Conservation (phyloP, 2,888 invertebrate species). For the Habrosyne pyritoides region DNA sequence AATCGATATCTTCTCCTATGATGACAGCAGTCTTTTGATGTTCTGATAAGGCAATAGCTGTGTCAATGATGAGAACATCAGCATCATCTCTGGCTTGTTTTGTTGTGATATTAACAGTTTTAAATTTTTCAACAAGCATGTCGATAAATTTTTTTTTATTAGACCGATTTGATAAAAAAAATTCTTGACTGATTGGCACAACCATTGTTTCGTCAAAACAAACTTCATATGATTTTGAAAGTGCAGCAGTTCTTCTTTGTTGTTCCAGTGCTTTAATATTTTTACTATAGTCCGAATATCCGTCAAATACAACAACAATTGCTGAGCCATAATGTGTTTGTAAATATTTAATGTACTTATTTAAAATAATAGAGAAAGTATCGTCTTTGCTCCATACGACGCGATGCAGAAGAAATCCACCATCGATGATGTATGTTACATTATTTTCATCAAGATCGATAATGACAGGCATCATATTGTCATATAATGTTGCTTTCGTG, state of each 20-base stretch:
- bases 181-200: conserved; percentile 31
- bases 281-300: conserved; percentile 35
- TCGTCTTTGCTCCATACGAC: conserved; percentile 34
- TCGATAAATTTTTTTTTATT: conserved; percentile 46
- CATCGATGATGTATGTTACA: conserved; percentile 33
- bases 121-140: conserved; percentile 32
- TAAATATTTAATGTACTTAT: conserved; percentile 31
- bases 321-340: conserved; percentile 25
- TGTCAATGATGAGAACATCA: conserved; percentile 35
- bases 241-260: conserved; percentile 29
- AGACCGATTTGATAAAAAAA: conserved; percentile 38
- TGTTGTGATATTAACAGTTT: conserved; percentile 36
- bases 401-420: conserved; percentile 33
- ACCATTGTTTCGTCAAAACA: conserved; percentile 40
- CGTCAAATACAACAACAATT: conserved; percentile 38
- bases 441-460: conserved; percentile 24
- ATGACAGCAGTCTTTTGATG: conserved; percentile 26
- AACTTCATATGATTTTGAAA: no score
- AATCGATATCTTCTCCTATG: conserved; percentile 19
- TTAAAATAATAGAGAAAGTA: conserved; percentile 27
- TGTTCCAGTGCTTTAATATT: conserved; percentile 39
- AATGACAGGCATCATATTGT: conserved; percentile 31
- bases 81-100: conserved; percentile 39
- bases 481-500: conserved; percentile 30
- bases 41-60: conserved; percentile 25